Percentiles rank a stretch among this genome's conserved stretches.
Conservation (phyloP, 2,113 vertebrate genomes). For the Neopipo cinnamomea region DNA sequence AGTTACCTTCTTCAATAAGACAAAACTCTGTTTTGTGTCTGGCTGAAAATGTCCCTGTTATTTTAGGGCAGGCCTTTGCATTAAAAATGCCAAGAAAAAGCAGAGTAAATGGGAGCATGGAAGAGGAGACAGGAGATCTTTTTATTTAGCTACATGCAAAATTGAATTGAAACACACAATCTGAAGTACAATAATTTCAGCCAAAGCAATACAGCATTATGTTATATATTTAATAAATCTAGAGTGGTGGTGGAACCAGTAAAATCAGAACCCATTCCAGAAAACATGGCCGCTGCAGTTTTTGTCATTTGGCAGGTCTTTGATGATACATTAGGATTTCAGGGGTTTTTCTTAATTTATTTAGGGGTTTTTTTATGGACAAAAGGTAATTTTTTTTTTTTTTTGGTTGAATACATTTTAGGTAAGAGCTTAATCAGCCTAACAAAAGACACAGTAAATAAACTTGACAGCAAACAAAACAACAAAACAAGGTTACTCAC, state of each 20-base stretch:
- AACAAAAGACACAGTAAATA: background rate
- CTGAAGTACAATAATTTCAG: background rate
- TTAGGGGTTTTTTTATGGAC: background rate
- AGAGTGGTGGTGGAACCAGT: background rate
- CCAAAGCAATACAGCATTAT: background rate
- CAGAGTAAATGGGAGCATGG: background rate
- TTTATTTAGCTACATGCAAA: background rate
- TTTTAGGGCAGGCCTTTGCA: background rate
- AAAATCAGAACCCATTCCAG: background rate
- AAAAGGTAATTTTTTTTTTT: background rate
- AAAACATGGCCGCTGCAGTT: background rate
- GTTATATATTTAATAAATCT: background rate
- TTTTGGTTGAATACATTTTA: background rate
- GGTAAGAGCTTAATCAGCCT: background rate
- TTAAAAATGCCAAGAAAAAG: background rate
- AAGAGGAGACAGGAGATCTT: background rate
- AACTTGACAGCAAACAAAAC: background rate
- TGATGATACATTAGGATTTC: rapidly evolving
- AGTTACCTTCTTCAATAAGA: background rate
- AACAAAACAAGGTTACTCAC: background rate
- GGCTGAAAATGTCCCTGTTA: background rate
- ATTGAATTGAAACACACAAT: background rate
- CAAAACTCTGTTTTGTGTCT: background rate
- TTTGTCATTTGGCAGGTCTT: background rate
- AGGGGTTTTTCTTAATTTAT: background rate